Evolutionary conservation across 1,140 invertebrate species (phyloP).

Genomic region (Brachionus angularis): DNA sequence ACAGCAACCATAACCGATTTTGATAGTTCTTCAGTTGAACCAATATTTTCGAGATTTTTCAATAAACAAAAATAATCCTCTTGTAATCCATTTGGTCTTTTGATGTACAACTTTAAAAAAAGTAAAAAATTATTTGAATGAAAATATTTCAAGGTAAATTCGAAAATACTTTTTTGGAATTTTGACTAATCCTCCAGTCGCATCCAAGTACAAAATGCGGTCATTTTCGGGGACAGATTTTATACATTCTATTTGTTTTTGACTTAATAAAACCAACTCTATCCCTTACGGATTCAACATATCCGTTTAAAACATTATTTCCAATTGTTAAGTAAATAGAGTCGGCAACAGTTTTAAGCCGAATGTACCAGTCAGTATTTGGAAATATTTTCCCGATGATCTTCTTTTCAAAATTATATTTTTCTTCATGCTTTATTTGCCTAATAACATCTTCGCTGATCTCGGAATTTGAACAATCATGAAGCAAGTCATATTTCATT

Average conservation of each 20-base stretch:
- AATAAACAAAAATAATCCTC: slow-evolving; percentile 27
- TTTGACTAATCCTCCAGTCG: slow-evolving; percentile 7
- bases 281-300: slow-evolving; percentile 7
- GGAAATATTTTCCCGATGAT: background rate
- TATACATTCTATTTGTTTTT: slow-evolving; percentile 5
- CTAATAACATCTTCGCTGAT: slow-evolving; percentile 8
- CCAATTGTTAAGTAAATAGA: slow-evolving; percentile 9
- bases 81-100: slow-evolving; percentile 3
- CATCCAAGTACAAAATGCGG: slow-evolving; percentile 17
- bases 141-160: background rate
- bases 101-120: slow-evolving; percentile 10
- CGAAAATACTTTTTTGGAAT: slow-evolving; percentile 20
- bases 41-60: slow-evolving; percentile 11
- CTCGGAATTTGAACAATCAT: slow-evolving; percentile 14
- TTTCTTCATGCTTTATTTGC: slow-evolving; percentile 1
- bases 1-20: slow-evolving; percentile 22
- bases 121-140: too few relatives aligned
- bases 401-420: slow-evolving; percentile 34
- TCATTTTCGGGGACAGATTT: slow-evolving; percentile 3
- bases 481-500: slow-evolving; percentile 24
- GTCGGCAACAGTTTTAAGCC: background rate
- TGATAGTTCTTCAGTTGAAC: slow-evolving; percentile 6
- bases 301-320: slow-evolving; percentile 1
- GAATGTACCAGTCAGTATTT: slow-evolving; percentile 24
- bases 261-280: background rate